These are phyloP conservation scores for Thymallus thymallus DNA, from an alignment of 2,113 vertebrate genomes.

Conservation along the genomic window DNA sequence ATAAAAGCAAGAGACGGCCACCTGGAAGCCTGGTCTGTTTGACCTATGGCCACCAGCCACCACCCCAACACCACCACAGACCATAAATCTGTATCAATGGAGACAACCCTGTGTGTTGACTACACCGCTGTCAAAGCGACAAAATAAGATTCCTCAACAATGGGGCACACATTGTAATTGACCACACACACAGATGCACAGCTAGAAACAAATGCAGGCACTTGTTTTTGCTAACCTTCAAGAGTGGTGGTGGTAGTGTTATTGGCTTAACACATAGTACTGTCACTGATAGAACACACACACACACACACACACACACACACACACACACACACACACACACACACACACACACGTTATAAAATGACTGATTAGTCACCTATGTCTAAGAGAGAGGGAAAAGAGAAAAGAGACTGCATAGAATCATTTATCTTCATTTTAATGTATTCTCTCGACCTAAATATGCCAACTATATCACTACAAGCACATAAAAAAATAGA, in stretches of 20 bases:
- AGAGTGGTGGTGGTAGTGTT: not conserved
- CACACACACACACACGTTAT: not conserved
- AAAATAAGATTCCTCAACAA: not conserved
- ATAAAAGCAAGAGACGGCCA: not conserved
- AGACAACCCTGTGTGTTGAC: not conserved
- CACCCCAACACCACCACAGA: not conserved
- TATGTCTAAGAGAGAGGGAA: no score
- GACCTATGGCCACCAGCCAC: not conserved
- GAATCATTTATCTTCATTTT: slow-evolving; percentile 6
- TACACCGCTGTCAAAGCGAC: not conserved
- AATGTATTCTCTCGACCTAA: slow-evolving; percentile 1
- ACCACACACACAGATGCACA: not conserved
- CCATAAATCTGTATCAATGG: not conserved
- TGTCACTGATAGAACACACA: no score
- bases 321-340: no score
- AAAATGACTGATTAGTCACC: no score
- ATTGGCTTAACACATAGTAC: no score
- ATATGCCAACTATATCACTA: slow-evolving; percentile 1
- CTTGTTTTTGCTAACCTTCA: not conserved
- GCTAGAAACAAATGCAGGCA: not conserved
- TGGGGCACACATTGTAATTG: not conserved
- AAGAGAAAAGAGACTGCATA: not conserved
- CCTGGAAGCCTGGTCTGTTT: not conserved
- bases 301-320: no score
- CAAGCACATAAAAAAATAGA: not conserved